Evolutionary conservation across 2,113 vertebrate genomes (phyloP), one percentile per base, ranked within the genome.

Genomic region (Sebastes schlegelii): DNA sequence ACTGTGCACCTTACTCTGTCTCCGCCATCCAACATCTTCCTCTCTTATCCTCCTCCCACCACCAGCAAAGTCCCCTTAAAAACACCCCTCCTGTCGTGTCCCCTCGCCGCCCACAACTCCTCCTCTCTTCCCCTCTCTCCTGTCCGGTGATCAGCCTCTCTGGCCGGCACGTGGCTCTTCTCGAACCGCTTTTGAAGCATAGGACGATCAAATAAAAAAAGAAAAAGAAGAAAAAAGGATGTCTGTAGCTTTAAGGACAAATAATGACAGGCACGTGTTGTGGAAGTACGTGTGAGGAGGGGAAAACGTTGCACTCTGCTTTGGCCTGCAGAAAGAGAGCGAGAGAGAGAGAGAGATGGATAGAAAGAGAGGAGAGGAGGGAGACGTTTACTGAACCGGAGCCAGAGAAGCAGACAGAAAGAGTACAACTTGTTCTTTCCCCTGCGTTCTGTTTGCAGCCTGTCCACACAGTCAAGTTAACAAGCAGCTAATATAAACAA

Each of bases 171-270:
- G 19, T 87, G 91, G 95, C 93, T 77, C 88, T 91, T 91, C 80
- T 68, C 2, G 63, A 49, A 93, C 93, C 87, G 89, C 92, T 91
- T 79, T 94, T 89, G n/a, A 84, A 89, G 88, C 92, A 86, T 88
- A 92, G 90, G 84, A 92, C 79, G 83, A 91, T 90, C 82, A 85
- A 93, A 14, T 67, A 21, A 21, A 19, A 42, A 55, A 74, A 62
- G 10, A 40, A 55, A 26, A 68, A 71, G 19, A 49, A 65, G 13
- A 74, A 75, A 69, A 90, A 93, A 93, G 43, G 79, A 88, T 86
- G 87, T 79, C 88, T 88, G 77, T 84, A 77, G 67, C 89, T 94
- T 95, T 95, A 96, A 96, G 96, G 96, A 95, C 95, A 96, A 96
- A 95, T 92, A 88, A 89, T 83, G 87, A 91, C 87, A 79, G 79